These are phyloP conservation scores for Taurulus bubalis DNA, from an alignment of 2,113 vertebrate genomes.

Conservation along the genomic window DNA sequence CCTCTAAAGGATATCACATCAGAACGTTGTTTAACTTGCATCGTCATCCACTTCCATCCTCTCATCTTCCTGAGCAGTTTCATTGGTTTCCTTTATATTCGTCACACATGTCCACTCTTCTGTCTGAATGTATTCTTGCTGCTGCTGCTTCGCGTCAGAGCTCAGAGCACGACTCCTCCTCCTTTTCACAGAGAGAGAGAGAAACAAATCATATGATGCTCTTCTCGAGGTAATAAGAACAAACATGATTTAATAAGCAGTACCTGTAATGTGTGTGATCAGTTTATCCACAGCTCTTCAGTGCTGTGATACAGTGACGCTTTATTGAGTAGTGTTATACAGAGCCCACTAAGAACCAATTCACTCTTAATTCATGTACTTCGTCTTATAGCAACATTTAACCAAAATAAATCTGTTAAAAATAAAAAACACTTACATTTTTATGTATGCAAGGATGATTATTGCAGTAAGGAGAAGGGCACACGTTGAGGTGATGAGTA, in stretches of 20 bases:
- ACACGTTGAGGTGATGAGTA: constrained; percentile 85
- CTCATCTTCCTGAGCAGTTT: constrained; percentile 39
- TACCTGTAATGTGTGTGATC: neutral
- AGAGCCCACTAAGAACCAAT: neutral
- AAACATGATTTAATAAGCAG: neutral
- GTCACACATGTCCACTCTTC: constrained; percentile 77
- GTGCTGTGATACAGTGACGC: neutral
- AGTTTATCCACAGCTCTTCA: neutral
- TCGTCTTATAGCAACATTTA: neutral
- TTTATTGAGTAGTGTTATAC: neutral
- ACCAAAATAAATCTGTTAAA: neutral
- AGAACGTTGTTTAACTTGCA: constrained; percentile 6
- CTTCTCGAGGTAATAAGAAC: neutral
- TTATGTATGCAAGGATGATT: constrained; percentile 85
- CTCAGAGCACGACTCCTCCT: constrained; percentile 80
- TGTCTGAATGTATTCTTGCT: constrained; percentile 84
- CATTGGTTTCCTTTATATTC: constrained; percentile 35
- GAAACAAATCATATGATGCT: neutral
- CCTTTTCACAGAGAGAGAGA: constrained; percentile 73
- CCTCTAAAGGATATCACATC: neutral
- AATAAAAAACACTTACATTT: constrained; percentile 80
- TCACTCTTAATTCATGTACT: neutral
- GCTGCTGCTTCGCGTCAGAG: constrained; percentile 78
- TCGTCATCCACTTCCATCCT: constrained; percentile 19
- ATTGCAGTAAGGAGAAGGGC: constrained; percentile 82